Evolutionary conservation across 2,113 vertebrate genomes (phyloP), one percentile per base, ranked within the genome.

Genomic region (Anoplopoma fimbria): DNA sequence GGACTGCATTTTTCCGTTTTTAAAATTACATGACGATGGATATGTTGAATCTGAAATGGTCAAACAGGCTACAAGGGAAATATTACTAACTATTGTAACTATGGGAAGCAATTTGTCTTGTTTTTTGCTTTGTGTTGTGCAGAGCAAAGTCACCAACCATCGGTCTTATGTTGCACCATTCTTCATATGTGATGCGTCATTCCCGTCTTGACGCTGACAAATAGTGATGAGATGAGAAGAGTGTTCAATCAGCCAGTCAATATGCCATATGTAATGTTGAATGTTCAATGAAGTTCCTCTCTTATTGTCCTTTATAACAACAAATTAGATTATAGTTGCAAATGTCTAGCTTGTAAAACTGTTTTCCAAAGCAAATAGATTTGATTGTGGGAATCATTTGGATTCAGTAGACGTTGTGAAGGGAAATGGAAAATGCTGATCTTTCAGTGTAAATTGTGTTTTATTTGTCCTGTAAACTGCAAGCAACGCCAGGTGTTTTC

Each of bases 221-320:
- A 75, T 34, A n/a, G 38, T 53, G 67, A 77, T n/a, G 36, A 72
- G 51, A 57, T 31, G 2, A 1, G 9, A 76, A 29, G 78, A 81
- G 75, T 75, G 61, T 62, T 65, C 69, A 71, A 79, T 75, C 83
- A 73, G 55, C 61, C 61, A 77, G 65, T 83, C 81, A 83, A 76
- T 33, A 31, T 23, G 67, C 87, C 81, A 81, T 74, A 89, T 91
- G 76, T 84, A 71, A 86, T 75, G 69, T 38, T 67, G 79, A 85
- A 82, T 75, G 17, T 71, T 68, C 45, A 74, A 60, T 77, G 10
- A 79, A 57, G 63, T 78, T 69, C 63, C 45, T 55, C 49, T 51
- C 6, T 45, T n/a, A 36, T 58, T 55, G 34, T 67, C 60, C 33
- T 19, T 83, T 73, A 45, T 62, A 51, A 67, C 71, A 77, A 75